Conservation (phyloP, 2,797 vertebrate genomes). For the Acanthurus lineatus region DNA sequence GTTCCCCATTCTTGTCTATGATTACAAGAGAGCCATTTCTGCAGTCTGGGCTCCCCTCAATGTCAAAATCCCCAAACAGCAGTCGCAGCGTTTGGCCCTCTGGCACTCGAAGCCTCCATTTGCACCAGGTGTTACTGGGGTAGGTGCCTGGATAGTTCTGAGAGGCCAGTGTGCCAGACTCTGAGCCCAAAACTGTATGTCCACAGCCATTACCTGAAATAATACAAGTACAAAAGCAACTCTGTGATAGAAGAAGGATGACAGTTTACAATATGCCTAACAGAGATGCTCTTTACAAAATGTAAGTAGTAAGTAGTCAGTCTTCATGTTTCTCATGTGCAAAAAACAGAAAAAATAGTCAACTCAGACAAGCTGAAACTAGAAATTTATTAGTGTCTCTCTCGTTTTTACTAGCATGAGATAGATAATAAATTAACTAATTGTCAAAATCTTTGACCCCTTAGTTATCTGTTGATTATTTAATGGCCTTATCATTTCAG, state of each 20-base stretch:
- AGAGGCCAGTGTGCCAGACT: constrained; percentile 90
- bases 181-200: constrained; percentile 83
- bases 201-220: constrained; percentile 89
- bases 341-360: not conserved
- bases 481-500: not conserved
- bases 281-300: not conserved
- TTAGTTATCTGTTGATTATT: not conserved
- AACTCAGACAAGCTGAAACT: not conserved
- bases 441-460: no score
- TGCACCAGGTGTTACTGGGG: constrained; percentile 87
- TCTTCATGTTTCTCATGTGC: no score
- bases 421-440: not conserved
- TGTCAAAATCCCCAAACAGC: constrained; percentile 89
- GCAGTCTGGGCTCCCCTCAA: constrained; percentile 87
- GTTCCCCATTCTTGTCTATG: constrained; percentile 67
- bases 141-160: constrained; percentile 91
- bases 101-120: constrained; percentile 84
- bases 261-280: not conserved
- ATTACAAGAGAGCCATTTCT: constrained; percentile 87
- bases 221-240: not conserved
- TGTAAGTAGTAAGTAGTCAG: no score
- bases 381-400: not conserved
- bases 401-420: not conserved
- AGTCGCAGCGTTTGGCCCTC: constrained; percentile 82
- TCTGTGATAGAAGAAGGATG: not conserved